Evolutionary conservation across 2,113 vertebrate species (phyloP).

Genomic region (Corvus cornix): DNA sequence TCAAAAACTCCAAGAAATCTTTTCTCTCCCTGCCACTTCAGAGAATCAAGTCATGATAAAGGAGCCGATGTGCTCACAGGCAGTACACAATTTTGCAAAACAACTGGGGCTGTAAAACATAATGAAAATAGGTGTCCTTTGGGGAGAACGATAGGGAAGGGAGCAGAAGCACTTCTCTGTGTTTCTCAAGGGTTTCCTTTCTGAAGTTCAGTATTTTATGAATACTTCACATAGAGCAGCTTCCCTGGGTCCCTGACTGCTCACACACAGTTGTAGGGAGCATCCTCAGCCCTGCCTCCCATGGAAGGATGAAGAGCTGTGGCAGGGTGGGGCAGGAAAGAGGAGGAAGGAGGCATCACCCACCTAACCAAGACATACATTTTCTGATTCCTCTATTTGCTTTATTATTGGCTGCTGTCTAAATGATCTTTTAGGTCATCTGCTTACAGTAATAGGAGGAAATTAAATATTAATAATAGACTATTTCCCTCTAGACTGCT

Average conservation of each 20-base stretch:
- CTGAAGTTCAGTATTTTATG: background rate
- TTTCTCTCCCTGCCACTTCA: background rate
- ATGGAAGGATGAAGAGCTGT: background rate
- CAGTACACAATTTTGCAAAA: background rate
- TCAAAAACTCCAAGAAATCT: background rate
- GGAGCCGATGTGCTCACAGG: background rate
- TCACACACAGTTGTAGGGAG: background rate
- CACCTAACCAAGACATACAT: background rate
- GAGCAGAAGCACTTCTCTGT: background rate
- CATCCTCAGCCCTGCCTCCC: background rate
- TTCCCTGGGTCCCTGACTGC: background rate
- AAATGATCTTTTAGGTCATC: constrained; percentile 67
- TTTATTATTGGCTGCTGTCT: constrained; percentile 14
- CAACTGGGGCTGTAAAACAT: background rate
- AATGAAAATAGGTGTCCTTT: background rate
- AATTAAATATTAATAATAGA: constrained; percentile 72
- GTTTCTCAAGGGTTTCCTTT: background rate
- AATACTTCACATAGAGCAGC: rapidly evolving
- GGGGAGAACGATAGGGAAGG: rapidly evolving
- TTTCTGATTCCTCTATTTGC: constrained; percentile 25
- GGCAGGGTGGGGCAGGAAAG: background rate
- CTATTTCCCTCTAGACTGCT: constrained; percentile 58
- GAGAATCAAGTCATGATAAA: background rate
- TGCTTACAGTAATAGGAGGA: constrained; percentile 69
- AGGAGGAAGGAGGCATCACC: background rate